Percentiles rank a stretch among this genome's conserved stretches.
Conservation (phyloP, 92 coral and sea anemone species). For the Epizoanthus stellaris region DNA sequence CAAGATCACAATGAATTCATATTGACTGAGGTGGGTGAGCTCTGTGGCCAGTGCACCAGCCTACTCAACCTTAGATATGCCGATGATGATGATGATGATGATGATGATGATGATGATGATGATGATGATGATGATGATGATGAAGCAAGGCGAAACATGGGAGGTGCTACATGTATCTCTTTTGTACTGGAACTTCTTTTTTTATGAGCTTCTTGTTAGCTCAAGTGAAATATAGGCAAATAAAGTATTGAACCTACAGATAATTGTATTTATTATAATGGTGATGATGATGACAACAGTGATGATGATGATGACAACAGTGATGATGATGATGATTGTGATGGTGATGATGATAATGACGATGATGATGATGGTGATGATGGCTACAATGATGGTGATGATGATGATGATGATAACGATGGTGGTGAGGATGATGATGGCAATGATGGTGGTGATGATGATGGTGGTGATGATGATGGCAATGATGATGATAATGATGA, state of each 20-base stretch:
- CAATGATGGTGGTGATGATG: background rate
- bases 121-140: background rate
- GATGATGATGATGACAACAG: conserved; percentile 3
- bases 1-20: too few species aligned
- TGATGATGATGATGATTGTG: conserved; percentile 16
- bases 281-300: background rate
- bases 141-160: too few species aligned
- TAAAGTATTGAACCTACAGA: too few species aligned
- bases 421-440: conserved; percentile 4
- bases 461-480: conserved; percentile 3
- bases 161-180: too few species aligned
- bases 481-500: background rate
- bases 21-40: background rate
- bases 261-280: too few species aligned
- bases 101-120: too few species aligned
- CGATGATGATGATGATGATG: background rate
- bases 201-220: too few species aligned
- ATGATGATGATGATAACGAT: background rate
- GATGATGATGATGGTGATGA: background rate
- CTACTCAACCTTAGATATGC: too few species aligned
- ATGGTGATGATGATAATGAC: conserved; percentile 10
- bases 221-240: too few species aligned
- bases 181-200: too few species aligned
- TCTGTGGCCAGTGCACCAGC: background rate
- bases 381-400: background rate